Evolutionary conservation across 2,888 invertebrate species (phyloP), one percentile per base, ranked within the genome.

Genomic region (Deilephila elpenor): DNA sequence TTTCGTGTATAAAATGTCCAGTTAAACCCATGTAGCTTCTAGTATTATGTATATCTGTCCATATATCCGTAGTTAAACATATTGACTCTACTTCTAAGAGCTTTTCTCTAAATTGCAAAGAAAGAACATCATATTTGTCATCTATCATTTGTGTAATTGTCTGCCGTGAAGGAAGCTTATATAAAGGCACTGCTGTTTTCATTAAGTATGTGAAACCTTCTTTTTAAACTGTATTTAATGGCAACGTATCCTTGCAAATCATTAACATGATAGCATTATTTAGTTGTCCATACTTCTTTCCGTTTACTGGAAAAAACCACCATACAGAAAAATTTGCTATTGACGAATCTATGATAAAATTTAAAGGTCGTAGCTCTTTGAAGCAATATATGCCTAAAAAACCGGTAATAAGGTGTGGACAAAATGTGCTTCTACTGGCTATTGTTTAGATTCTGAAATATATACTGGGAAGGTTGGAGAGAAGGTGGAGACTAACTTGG

Each of bases 141-240:
- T 81, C 79, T 70, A 79, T 20, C 76, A 77, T 76, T 29, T 77
- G 75, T 70, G 76, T 83, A 59, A 83, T 37, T 59, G 80, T 76
- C 11, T 74, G 78, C 71, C 74, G 76, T 59, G 75, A 76, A 37
- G 81, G 79, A 71, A 78, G 71, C 71, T 79, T 80, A 73, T 80
- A 81, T 59, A 77, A 77, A 72, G 82, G 80, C 34, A 73, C 78
- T 71, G 74, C 74, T 56, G 75, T 76, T 77, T 78, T 79, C 75
- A 79, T 29, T 61, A 82, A 71, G 75, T 79, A 77, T 59, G 72
- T 74, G 73, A 82, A 81, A 34, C 81, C 79, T 73, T 78, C 77
- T 78, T 81, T 82, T 75, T 79, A 78, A 29, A 80, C 77, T 61
- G 75, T 73, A 72, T 25, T 37, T 19, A 70, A 70, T n/a, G 53